Percentiles rank a stretch among this genome's conserved stretches.
These are phyloP conservation scores for Drepana arcuata DNA, from an alignment of 1,140 invertebrate species.

Conservation along the genomic window DNA sequence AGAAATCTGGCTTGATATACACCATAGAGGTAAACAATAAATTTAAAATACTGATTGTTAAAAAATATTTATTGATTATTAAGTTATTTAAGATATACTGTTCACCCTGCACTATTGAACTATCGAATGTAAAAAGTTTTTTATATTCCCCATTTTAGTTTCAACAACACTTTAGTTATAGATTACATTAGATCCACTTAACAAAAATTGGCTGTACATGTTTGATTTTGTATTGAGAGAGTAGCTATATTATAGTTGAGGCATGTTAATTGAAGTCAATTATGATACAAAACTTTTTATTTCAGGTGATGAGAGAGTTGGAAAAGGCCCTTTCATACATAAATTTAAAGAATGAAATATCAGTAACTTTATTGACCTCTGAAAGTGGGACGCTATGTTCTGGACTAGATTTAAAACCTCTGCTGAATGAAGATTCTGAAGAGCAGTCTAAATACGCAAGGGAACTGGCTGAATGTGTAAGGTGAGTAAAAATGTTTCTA, in stretches of 20 bases:
- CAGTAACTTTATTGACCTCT: conserved; percentile 45
- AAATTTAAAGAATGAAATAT: conserved; percentile 36
- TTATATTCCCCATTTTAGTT: no score
- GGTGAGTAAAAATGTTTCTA: conserved; percentile 34
- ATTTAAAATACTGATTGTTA: no score
- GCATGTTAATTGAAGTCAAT: no score
- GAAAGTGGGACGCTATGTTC: conserved; percentile 47
- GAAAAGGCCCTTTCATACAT: conserved; percentile 35
- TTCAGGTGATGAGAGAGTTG: conserved; percentile 50
- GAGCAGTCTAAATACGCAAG: conserved; percentile 32
- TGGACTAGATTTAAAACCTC: conserved; percentile 35
- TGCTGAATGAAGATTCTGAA: conserved; percentile 37
- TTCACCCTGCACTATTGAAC: no score
- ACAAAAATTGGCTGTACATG: no score
- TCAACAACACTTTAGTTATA: no score
- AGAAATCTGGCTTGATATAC: conserved; percentile 35
- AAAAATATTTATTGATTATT: no score
- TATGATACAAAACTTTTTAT: conserved; percentile 7
- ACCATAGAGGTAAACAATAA: conserved; percentile 42
- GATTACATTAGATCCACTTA: no score
- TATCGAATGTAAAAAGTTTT: no score
- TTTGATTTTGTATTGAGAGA: no score
- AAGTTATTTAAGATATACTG: no score
- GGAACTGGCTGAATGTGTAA: conserved; percentile 44
- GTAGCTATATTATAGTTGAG: no score